phyloP scores from a whole-genome alignment of 2,797 vertebrate genomes.

The Acanthurus tractus region DNA sequence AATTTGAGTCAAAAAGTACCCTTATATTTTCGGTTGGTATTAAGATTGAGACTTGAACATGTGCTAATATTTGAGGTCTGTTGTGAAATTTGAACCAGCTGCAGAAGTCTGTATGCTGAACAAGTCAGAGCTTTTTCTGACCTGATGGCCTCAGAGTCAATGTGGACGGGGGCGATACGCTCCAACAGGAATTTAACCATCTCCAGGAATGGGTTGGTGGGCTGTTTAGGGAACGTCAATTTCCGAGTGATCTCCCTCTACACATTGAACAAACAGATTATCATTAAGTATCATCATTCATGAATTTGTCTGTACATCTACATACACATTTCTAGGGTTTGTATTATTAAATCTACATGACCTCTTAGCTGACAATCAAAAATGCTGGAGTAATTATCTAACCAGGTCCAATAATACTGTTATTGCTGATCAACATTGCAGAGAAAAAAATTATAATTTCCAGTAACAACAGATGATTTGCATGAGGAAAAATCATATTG shows the following conservation, averaged over 20 bases:
- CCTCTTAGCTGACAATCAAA: not conserved
- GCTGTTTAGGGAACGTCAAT: constrained; percentile 98
- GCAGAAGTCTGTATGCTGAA: not conserved
- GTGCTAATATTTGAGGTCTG: not conserved
- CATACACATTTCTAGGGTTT: not conserved
- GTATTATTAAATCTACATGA: not conserved
- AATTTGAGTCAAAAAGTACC: not conserved
- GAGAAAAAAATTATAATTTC: not conserved
- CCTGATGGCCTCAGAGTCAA: constrained; percentile 99
- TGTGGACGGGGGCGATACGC: constrained; percentile 98
- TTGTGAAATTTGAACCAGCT: not conserved
- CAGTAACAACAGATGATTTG: not conserved
- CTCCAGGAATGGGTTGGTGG: constrained; percentile 99
- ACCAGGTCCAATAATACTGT: not conserved
- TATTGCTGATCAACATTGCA: not conserved
- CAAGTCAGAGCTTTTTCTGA: constrained; percentile 66
- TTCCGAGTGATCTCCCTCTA: constrained; percentile 98
- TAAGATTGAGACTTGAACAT: not conserved
- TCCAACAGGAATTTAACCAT: constrained; percentile 99
- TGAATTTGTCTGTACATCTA: not conserved
- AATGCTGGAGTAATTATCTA: not conserved
- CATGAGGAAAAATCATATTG: too few relatives aligned
- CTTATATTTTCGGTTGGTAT: not conserved
- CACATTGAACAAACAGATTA: constrained; percentile 41
- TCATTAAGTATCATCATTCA: not conserved